These are phyloP conservation scores for Synanthedon formicaeformis DNA, from an alignment of 2,888 invertebrate species.

Conservation along the genomic window DNA sequence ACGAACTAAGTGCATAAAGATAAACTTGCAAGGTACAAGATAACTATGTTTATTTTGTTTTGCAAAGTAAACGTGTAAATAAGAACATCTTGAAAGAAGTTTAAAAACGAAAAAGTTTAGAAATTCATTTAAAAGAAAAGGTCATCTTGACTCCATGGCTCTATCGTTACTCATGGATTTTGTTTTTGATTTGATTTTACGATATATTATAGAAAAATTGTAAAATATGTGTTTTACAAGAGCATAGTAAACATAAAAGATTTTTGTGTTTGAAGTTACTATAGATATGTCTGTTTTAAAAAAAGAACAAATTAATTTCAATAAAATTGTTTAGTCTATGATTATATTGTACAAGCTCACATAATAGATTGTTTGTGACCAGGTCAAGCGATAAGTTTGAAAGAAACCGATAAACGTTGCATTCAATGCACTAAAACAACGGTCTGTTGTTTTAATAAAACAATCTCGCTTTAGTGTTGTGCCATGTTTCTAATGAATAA, in stretches of 20 bases:
- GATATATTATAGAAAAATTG: too few species aligned
- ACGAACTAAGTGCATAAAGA: conserved; percentile 6
- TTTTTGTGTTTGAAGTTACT: too few species aligned
- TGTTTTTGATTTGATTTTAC: background rate
- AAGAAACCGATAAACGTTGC: conserved; percentile 46
- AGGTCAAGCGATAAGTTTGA: conserved; percentile 54
- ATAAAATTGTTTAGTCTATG: background rate
- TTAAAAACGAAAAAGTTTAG: too few species aligned
- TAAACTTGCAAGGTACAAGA: background rate
- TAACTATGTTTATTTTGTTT: background rate
- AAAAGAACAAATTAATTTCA: too few species aligned
- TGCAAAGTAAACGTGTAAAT: background rate
- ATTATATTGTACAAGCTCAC: background rate
- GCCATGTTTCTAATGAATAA: too few species aligned
- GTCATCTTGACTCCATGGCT: background rate
- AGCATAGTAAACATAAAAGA: too few species aligned
- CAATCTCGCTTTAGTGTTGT: too few species aligned
- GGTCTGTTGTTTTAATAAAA: too few species aligned
- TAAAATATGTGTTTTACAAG: too few species aligned
- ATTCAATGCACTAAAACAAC: conserved; percentile 33
- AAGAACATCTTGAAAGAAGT: too few species aligned
- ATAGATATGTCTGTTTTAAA: too few species aligned
- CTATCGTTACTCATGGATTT: background rate
- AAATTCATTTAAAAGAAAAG: background rate
- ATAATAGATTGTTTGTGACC: conserved; percentile 16